A percentile compares a stretch with the other conserved stretches of the same genome.
Evolutionary conservation across 2,113 vertebrate species (phyloP).

Genomic region (Chitala chitala): DNA sequence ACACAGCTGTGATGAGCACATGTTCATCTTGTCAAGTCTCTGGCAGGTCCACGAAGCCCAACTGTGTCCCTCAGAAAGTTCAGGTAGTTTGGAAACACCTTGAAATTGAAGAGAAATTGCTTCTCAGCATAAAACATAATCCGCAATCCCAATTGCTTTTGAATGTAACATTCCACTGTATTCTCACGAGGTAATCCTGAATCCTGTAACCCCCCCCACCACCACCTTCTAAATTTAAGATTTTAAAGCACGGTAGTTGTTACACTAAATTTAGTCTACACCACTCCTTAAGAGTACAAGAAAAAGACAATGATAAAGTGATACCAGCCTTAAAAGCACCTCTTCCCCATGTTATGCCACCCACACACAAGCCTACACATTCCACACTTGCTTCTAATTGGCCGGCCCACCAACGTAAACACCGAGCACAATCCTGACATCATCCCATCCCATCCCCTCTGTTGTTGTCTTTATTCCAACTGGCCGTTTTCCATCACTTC

Average conservation of each 20-base stretch:
- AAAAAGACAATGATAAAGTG: constrained; percentile 4
- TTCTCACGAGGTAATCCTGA: too few species aligned
- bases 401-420: not conserved
- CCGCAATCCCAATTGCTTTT: not conserved
- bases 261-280: constrained; percentile 8
- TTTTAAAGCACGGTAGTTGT: not conserved
- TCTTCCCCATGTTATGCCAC: not conserved
- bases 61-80: too few species aligned
- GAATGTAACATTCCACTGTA: not conserved
- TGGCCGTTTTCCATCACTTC: not conserved
- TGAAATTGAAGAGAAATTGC: not conserved
- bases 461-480: not conserved
- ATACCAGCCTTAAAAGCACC: not conserved
- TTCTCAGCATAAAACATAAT: constrained; percentile 4
- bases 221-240: too few species aligned
- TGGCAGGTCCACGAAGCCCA: too few species aligned
- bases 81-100: not conserved
- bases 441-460: not conserved
- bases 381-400: not conserved
- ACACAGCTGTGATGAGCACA: too few species aligned
- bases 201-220: too few species aligned
- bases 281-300: not conserved
- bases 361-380: not conserved
- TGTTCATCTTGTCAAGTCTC: too few species aligned
- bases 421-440: not conserved